A percentile compares a stretch with the other conserved stretches of the same genome.
These are phyloP conservation scores for Rhopalosiphum padi DNA, from an alignment of 1,140 invertebrate genomes.

Conservation along the genomic window DNA sequence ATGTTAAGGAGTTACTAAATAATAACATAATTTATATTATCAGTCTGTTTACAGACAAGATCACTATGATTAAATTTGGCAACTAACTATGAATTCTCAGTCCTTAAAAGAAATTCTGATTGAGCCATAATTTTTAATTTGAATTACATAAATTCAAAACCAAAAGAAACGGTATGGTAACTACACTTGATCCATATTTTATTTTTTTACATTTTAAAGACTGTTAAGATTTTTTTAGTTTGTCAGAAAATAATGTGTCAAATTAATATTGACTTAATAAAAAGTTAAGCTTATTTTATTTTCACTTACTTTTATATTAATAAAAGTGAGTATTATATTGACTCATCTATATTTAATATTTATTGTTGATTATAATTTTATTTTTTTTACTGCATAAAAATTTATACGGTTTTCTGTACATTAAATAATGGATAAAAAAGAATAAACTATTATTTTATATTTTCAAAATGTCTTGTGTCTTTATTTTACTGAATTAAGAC, in stretches of 20 bases:
- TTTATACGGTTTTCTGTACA: neutral
- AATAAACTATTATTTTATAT: neutral
- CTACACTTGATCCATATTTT: neutral
- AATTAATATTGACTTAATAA: neutral
- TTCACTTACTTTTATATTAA: neutral
- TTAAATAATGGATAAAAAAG: neutral
- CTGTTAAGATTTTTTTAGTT: neutral
- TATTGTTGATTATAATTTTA: neutral
- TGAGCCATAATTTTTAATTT: neutral
- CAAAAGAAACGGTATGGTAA: neutral
- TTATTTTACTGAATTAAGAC: conserved; percentile 38
- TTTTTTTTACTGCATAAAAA: neutral
- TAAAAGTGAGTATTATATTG: neutral
- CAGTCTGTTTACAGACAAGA: neutral
- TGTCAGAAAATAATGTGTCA: neutral
- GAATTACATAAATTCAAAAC: neutral
- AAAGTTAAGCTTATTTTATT: neutral
- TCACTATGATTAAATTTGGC: neutral
- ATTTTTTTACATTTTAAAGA: neutral
- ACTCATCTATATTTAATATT: neutral
- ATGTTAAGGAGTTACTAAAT: neutral
- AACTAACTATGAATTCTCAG: neutral
- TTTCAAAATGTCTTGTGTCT: conserved; percentile 6
- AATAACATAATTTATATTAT: too few species aligned
- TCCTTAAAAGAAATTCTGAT: neutral